Base-by-base conservation (phyloP, 2,888 invertebrate species). In the Agrochola circellaris region DNA sequence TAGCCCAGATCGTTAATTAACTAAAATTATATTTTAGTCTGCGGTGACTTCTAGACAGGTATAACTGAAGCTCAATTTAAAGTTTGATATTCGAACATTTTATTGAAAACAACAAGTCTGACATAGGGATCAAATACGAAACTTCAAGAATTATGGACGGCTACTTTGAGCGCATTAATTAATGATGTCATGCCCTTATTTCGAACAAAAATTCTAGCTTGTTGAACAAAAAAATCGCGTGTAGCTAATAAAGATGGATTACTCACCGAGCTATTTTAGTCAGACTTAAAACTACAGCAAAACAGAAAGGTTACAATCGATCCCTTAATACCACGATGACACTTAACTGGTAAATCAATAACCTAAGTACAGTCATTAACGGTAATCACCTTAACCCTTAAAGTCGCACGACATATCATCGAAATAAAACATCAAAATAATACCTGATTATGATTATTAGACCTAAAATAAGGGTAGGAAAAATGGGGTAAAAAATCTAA, bases 321-420 rank as follows among this genome's bases (percentile, higher is more conserved):
- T 83, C 30, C n/a, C 38, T 45, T 74, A 62, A 68, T 23, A 64
- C 66, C 54, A 65, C 54, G 73, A 76, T 75, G 70, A 77, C 73
- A 72, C 26, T 68, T 71, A 79, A 76, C 66, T 65, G 34, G 70
- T 73, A 65, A 87, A 85, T 86, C 83, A 81, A 87, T 87, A 85
- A 79, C 75, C 11, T 58, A 77, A 81, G 75, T 81, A 79, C 62
- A 69, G 38, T 69, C 77, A 88, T 84, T 88, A 76, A 79, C 56
- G 64, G 64, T 84, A 83, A 84, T 83, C 77, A 79, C 72, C 78
- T 70, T 81, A n/a, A n/a, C n/a, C n/a, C n/a, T n/a, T n/a, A n/a
- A n/a, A n/a, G n/a, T n/a, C n/a, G n/a, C n/a, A n/a, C n/a, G n/a
- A n/a, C n/a, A n/a, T n/a, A n/a, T n/a, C n/a, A n/a, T n/a, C n/a